Conservation (phyloP, 30 jellyfish, hydroid and myxozoan genomes). For the Aurelia sp. region DNA sequence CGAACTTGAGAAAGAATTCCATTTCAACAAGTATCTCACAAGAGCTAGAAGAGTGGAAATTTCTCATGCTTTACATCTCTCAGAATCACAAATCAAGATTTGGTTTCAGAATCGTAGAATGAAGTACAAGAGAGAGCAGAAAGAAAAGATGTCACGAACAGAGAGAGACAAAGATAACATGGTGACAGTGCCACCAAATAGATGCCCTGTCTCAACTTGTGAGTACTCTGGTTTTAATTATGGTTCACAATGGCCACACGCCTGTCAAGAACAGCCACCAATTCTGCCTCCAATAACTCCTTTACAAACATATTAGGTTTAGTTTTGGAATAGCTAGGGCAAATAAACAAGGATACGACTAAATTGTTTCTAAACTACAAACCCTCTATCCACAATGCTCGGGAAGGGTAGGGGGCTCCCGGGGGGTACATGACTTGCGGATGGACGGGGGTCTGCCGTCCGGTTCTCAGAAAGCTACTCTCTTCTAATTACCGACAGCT, state of each 20-base stretch:
- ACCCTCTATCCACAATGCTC: too few relatives aligned
- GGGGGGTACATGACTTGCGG: too few relatives aligned
- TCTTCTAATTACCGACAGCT: too few relatives aligned
- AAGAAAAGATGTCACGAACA: constrained; percentile 68
- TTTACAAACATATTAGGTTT: constrained; percentile 53
- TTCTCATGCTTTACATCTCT: constrained; percentile 60
- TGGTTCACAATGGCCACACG: constrained; percentile 70
- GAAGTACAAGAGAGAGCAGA: constrained; percentile 93
- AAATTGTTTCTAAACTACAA: too few relatives aligned
- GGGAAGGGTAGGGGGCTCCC: too few relatives aligned
- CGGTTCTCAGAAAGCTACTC: too few relatives aligned
- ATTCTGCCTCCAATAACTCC: constrained; percentile 92
- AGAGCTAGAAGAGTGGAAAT: constrained; percentile 92
- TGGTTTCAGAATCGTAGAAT: constrained; percentile 94
- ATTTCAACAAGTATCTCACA: constrained; percentile 81
- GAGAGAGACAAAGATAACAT: constrained; percentile 62
- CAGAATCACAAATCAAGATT: constrained; percentile 87
- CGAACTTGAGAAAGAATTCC: constrained; percentile 95
- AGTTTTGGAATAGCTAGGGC: not conserved
- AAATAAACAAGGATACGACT: too few relatives aligned
- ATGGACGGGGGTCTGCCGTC: too few relatives aligned
- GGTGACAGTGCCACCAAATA: constrained; percentile 74
- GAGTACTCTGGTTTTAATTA: constrained; percentile 57
- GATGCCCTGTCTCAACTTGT: constrained; percentile 79
- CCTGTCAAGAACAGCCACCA: constrained; percentile 93